A percentile compares a stretch with the other conserved stretches of the same genome.
Conservation (phyloP, 2,888 invertebrate genomes). For the Unio pictorum region DNA sequence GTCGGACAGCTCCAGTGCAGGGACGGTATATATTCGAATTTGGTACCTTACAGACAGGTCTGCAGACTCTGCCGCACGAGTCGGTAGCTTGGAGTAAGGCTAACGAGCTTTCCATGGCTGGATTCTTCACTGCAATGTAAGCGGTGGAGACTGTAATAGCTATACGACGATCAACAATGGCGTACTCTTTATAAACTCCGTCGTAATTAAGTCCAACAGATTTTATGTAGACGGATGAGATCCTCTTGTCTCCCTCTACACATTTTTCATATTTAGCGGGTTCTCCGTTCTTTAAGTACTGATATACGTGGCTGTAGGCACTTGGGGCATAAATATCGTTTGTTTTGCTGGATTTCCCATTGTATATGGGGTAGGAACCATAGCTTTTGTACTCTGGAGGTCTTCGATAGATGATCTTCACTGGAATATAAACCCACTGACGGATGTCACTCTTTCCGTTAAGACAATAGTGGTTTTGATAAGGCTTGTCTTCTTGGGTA, state of each 20-base stretch:
- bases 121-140: conserved; percentile 50
- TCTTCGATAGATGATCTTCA: conserved; percentile 50
- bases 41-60: conserved; percentile 52
- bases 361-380: conserved; percentile 46
- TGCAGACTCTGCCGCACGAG: conserved; percentile 58
- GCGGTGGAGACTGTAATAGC: conserved; percentile 55
- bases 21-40: conserved; percentile 39
- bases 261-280: conserved; percentile 38
- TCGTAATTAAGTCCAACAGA: conserved; percentile 60
- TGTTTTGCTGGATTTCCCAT: conserved; percentile 32
- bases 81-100: conserved; percentile 55
- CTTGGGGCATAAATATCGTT: conserved; percentile 55
- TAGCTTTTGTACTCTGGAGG: conserved; percentile 51
- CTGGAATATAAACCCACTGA: conserved; percentile 58
- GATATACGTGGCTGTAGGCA: conserved; percentile 32
- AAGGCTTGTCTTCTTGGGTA: conserved; percentile 19
- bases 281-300: conserved; percentile 23
- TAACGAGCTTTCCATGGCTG: conserved; percentile 25
- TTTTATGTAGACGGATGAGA: conserved; percentile 51
- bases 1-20: conserved; percentile 52
- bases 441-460: conserved; percentile 51
- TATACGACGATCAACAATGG: conserved; percentile 57
- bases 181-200: conserved; percentile 58
- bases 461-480: conserved; percentile 58
- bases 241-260: conserved; percentile 31